Conservation (phyloP, 2,113 vertebrate species). For the Nesoenas mayeri region DNA sequence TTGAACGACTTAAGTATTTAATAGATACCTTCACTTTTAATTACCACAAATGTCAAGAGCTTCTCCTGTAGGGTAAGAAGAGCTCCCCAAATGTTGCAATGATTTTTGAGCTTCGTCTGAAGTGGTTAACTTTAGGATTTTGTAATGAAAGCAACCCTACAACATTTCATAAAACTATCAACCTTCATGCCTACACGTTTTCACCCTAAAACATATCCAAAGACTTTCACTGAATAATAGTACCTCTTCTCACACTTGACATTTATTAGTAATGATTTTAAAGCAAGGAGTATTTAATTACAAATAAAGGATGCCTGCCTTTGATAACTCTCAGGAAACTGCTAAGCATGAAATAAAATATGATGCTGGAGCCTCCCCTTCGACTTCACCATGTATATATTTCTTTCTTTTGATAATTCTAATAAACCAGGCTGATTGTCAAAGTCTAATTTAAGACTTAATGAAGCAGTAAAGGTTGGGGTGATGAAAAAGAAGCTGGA, state of each 20-base stretch:
- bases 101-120: conserved; percentile 53
- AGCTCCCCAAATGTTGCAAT: conserved; percentile 55
- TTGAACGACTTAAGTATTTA: conserved; percentile 46
- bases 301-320: conserved; percentile 62
- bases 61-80: conserved; percentile 33
- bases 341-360: conserved; percentile 31
- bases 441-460: conserved; percentile 76
- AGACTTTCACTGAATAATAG: conserved; percentile 27
- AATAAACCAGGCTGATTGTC: conserved; percentile 68
- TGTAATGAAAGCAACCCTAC: not conserved
- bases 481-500: conserved; percentile 68
- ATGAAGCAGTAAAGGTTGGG: conserved; percentile 70
- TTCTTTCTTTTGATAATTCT: conserved; percentile 55
- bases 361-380: not conserved
- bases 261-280: conserved; percentile 66
- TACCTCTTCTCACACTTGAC: conserved; percentile 65
- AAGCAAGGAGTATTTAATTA: conserved; percentile 70
- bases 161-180: conserved; percentile 3
- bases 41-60: conserved; percentile 69
- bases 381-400: not conserved
- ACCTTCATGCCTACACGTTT: not conserved
- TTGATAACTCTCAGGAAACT: conserved; percentile 63
- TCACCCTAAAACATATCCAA: conserved; percentile 17
- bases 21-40: conserved; percentile 58
- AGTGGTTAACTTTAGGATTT: conserved; percentile 56